Evolutionary conservation across 1,140 invertebrate genomes (phyloP).

Genomic region (Amphibalanus amphitrite): DNA sequence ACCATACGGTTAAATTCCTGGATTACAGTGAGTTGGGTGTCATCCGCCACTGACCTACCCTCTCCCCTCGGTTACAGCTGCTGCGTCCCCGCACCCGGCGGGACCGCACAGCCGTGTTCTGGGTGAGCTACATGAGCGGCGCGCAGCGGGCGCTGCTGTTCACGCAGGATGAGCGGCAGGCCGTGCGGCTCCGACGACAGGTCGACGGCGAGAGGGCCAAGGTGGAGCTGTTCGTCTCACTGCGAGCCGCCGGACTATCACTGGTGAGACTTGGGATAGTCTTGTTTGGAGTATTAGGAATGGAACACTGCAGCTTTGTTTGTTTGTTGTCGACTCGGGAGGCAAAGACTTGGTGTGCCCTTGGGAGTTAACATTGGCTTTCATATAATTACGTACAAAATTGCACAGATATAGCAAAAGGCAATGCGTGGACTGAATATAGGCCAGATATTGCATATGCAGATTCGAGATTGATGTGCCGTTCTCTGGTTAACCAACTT

Average conservation of each 20-base stretch:
- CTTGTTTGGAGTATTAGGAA: no score
- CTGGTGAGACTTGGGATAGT: constrained; percentile 26
- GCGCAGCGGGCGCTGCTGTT: constrained; percentile 58
- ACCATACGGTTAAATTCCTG: no score
- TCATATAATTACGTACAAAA: no score
- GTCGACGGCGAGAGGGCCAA: constrained; percentile 50
- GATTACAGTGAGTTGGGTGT: no score
- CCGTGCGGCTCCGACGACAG: constrained; percentile 42
- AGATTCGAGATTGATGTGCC: neutral
- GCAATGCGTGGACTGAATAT: no score
- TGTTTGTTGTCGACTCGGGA: no score
- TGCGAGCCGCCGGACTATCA: constrained; percentile 51
- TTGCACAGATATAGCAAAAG: no score
- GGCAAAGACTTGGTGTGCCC: no score
- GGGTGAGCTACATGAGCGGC: constrained; percentile 58
- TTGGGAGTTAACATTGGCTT: no score
- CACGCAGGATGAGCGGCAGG: constrained; percentile 57
- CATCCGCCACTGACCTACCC: no score
- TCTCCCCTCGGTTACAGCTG: no score
- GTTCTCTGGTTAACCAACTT: neutral
- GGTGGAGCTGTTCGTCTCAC: constrained; percentile 47
- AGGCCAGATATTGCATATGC: neutral
- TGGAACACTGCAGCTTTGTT: no score
- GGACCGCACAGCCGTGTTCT: constrained; percentile 51
- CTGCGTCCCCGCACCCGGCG: constrained; percentile 23